Conservation (phyloP, 2,888 invertebrate genomes). For the Pandemis corylana region DNA sequence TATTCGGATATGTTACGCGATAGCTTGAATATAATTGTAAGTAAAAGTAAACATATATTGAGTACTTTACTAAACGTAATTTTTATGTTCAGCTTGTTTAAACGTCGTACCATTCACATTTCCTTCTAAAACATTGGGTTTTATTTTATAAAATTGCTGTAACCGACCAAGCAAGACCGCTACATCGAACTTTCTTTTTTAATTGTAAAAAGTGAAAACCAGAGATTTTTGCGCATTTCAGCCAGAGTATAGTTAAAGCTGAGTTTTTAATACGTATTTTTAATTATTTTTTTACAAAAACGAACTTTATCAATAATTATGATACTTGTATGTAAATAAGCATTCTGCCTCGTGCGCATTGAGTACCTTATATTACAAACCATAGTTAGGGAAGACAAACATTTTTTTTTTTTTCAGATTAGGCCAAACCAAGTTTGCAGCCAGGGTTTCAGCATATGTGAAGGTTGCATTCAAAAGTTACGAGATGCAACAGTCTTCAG, state of each 20-base stretch:
- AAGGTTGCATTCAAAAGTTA: slow-evolving; percentile 59
- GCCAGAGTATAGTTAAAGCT: too few relatives aligned
- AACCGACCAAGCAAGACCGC: background rate
- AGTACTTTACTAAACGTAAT: background rate
- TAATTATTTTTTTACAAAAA: too few relatives aligned
- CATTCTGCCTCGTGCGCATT: too few relatives aligned
- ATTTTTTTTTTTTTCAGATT: slow-evolving; percentile 53
- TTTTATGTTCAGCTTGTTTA: background rate
- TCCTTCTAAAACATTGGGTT: background rate
- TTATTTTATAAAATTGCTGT: background rate
- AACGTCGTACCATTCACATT: background rate
- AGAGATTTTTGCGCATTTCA: too few relatives aligned
- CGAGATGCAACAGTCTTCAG: slow-evolving; percentile 62
- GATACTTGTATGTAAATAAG: too few relatives aligned
- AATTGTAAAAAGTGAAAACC: background rate
- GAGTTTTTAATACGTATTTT: too few relatives aligned
- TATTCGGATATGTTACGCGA: slow-evolving; percentile 61
- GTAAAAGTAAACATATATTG: slow-evolving; percentile 45
- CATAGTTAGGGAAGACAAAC: background rate
- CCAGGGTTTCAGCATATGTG: slow-evolving; percentile 61
- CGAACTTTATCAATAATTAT: too few relatives aligned
- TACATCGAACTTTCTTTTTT: background rate
- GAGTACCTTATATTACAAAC: background rate
- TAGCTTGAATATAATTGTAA: slow-evolving; percentile 65
- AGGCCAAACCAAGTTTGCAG: slow-evolving; percentile 41